A percentile compares a stretch with the other conserved stretches of the same genome.
Conservation (phyloP, 2,888 invertebrate genomes). For the Lomographa bimaculata region DNA sequence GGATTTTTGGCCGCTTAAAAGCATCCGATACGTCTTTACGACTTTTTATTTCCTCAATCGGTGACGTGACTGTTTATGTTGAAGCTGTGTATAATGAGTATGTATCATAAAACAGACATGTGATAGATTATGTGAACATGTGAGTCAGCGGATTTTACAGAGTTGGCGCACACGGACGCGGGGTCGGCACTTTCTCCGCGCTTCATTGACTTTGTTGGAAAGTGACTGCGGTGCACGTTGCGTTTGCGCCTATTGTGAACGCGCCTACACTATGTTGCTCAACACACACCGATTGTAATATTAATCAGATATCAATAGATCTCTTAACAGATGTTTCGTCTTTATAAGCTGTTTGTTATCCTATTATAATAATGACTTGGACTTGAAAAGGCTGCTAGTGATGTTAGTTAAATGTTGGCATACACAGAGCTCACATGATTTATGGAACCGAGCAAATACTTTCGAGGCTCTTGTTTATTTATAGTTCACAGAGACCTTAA, state of each 20-base stretch:
- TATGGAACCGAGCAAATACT: conserved; percentile 3
- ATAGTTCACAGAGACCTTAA: too few species aligned
- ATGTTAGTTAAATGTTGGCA: conserved; percentile 6
- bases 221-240: conserved; percentile 69
- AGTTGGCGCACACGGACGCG: conserved; percentile 68
- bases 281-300: conserved; percentile 38
- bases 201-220: conserved; percentile 81
- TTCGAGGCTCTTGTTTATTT: too few species aligned
- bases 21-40: too few species aligned
- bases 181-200: conserved; percentile 79
- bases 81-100: too few species aligned
- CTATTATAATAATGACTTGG: too few species aligned
- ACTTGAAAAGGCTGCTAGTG: too few species aligned
- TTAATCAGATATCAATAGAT: conserved; percentile 27
- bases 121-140: conserved; percentile 38
- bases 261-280: conserved; percentile 42
- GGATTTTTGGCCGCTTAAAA: too few species aligned
- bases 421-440: conserved; percentile 1
- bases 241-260: conserved; percentile 46
- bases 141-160: conserved; percentile 76
- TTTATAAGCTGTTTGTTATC: too few species aligned
- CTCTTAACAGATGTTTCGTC: conserved; percentile 2
- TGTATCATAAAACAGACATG: conserved; percentile 15
- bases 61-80: too few species aligned
- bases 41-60: conserved; percentile 7